Base-by-base conservation (phyloP, 2,888 invertebrate species). In the Dorcus parallelipipedus region DNA sequence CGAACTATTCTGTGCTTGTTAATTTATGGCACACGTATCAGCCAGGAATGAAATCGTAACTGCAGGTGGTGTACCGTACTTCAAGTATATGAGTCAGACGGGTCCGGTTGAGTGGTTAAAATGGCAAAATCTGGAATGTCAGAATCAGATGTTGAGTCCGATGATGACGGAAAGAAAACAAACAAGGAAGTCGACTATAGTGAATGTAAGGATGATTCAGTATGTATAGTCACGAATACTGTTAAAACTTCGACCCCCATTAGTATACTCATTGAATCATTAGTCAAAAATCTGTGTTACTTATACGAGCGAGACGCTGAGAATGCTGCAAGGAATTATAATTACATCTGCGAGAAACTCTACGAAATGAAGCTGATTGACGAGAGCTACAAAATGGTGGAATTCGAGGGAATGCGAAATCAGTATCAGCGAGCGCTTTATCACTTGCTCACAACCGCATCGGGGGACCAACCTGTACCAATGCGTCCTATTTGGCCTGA, bases 301-400 rank as follows among this genome's bases (percentile, higher is more conserved):
- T 78, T 87, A 9, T 80, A 88, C 9, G 88, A 89, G 74, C 80
- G 82, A 60, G 86, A 90, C 70, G 73, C 76, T 10, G 62, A 70
- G 51, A 56, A 52, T 52, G 85, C 86, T 14, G 80, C 83, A 60
- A 81, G 82, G 63, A 78, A 88, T 1, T 90, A 88, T 75, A 82
- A 84, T 64, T 82, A 83, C 26, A 86, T 90, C 64, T 90, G 89
- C 68, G 83, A 85, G 65, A 86, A 85, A 74, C 76, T 90, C 9
- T 83, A 84, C 69, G 81, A 85, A 64, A 86, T 89, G 85, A 83
- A 86, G 55, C 76, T 90, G 9, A 86, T 90, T 54, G 89, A 89
- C 67, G 81, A 85, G 69, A 88, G 88, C 1, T 90, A 87, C 66
- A 80, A 82, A 4, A 84, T 86, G 82, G 82, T 82, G 41, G 89